These are phyloP conservation scores for Setophaga petechia DNA, from an alignment of 2,113 vertebrate genomes.

Conservation along the genomic window DNA sequence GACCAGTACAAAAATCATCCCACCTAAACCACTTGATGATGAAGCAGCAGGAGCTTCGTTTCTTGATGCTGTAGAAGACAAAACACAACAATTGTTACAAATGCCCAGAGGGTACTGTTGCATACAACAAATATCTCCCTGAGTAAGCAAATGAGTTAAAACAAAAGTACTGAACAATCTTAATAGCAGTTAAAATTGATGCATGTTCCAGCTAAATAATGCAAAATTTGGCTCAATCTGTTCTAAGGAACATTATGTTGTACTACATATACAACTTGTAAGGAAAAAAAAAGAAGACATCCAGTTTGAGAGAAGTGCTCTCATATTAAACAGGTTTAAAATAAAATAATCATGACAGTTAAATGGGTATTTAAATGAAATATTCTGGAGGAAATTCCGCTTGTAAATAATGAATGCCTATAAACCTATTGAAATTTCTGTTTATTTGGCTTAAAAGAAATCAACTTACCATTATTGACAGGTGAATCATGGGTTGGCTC, in stretches of 20 bases:
- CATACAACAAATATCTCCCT: not conserved
- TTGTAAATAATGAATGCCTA: not conserved
- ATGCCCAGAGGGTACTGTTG: not conserved
- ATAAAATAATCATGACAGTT: not conserved
- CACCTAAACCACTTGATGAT: conserved; percentile 56
- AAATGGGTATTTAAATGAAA: not conserved
- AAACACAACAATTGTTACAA: not conserved
- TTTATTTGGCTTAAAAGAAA: not conserved
- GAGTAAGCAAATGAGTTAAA: not conserved
- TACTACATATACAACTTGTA: not conserved
- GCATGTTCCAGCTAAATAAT: not conserved
- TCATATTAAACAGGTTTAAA: not conserved
- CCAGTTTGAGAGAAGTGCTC: not conserved
- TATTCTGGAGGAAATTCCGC: not conserved
- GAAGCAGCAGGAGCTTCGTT: conserved; percentile 29
- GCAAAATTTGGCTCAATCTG: not conserved
- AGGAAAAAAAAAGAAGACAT: not conserved
- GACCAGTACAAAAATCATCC: conserved; percentile 75
- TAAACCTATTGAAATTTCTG: not conserved
- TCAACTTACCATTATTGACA: conserved; percentile 63
- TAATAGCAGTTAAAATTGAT: not conserved
- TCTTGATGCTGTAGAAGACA: conserved; percentile 35
- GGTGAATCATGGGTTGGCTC: conserved; percentile 70
- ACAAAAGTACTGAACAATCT: not conserved
- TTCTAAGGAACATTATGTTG: not conserved